phyloP scores from a whole-genome alignment of 2,797 vertebrate species.

The Labroides dimidiatus region DNA sequence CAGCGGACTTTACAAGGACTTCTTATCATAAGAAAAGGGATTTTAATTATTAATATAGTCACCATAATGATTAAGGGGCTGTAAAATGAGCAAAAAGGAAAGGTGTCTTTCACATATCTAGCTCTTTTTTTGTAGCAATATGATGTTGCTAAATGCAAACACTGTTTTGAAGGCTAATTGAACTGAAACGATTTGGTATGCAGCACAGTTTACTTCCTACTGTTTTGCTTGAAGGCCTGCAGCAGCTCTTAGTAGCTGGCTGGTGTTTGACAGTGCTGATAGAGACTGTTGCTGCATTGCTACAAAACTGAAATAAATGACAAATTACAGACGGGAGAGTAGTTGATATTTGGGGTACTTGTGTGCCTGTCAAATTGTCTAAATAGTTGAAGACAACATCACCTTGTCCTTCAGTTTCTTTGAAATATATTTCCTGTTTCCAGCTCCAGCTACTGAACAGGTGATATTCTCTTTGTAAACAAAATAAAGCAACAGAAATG shows the following conservation, averaged over 20 bases:
- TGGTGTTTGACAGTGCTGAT: not conserved
- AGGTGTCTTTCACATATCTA: slow-evolving; percentile 49
- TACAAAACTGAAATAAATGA: slow-evolving; percentile 1
- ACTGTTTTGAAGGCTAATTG: slow-evolving; percentile 10
- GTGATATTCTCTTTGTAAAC: slow-evolving; percentile 61
- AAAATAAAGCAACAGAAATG: slow-evolving; percentile 80
- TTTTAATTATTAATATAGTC: slow-evolving; percentile 76
- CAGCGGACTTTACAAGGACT: slow-evolving; percentile 39
- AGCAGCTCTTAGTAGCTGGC: not conserved
- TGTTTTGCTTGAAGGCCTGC: not conserved
- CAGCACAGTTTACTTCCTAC: not conserved
- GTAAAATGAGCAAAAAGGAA: slow-evolving; percentile 77
- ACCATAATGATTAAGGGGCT: slow-evolving; percentile 75
- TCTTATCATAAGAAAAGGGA: slow-evolving; percentile 33
- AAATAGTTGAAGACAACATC: slow-evolving; percentile 46
- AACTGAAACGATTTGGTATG: not conserved
- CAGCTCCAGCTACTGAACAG: slow-evolving; percentile 44
- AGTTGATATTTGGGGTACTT: slow-evolving; percentile 10
- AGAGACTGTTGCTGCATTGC: not conserved
- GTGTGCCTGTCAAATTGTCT: slow-evolving; percentile 4
- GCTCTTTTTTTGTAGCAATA: slow-evolving; percentile 48
- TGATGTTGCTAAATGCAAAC: slow-evolving; percentile 20
- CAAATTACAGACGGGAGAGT: slow-evolving; percentile 1
- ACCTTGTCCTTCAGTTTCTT: slow-evolving; percentile 27
- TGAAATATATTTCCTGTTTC: slow-evolving; percentile 23